Evolutionary conservation across 2,797 vertebrate species (phyloP), one percentile per base, ranked within the genome.

Genomic region (Smutsia gigantea): DNA sequence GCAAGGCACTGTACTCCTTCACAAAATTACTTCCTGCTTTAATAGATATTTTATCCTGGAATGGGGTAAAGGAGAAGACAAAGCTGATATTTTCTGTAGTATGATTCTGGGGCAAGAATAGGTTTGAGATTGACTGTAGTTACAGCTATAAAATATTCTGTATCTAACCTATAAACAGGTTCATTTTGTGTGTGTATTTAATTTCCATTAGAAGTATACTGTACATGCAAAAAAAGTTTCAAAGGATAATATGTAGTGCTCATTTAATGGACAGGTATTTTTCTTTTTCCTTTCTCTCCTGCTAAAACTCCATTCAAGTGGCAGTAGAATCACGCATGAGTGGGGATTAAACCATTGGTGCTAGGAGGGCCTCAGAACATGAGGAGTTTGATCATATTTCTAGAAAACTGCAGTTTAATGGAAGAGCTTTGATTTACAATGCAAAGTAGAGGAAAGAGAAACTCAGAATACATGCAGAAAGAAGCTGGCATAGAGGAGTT

Each of bases 331-430:
- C 18, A 3, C 31, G 31, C 64, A 14, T 55, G 23, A 19, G 9
- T 25, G 4, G 17, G n/a, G 6, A 18, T 90, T 74, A 55, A 87
- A 10, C 10, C 6, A 8, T 12, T 87, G 18, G 61, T 61, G 7
- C 25, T 39, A 14, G 9, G 23, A 88, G 21, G 5, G 25, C 25
- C 55, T 81, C 46, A 59, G n/a, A 53, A 86, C 19, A 53, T 34
- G 55, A 91, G 31, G 21, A 64, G 37, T 89, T 86, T 61, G 69
- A 90, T 66, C 68, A 66, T 49, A 55, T 79, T 93, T 93, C 49
- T 71, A 25, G 75, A 87, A 37, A 29, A 42, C 29, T 69, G 4
- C 4, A 37, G 53, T 46, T 92, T 55, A 37, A 11, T 61, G n/a
- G 7, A 59, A 74, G 29, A 51, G 23, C 66, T 95, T 96, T 57